These are phyloP conservation scores for Dromas ardeola DNA, from an alignment of 2,113 vertebrate genomes.

Conservation along the genomic window DNA sequence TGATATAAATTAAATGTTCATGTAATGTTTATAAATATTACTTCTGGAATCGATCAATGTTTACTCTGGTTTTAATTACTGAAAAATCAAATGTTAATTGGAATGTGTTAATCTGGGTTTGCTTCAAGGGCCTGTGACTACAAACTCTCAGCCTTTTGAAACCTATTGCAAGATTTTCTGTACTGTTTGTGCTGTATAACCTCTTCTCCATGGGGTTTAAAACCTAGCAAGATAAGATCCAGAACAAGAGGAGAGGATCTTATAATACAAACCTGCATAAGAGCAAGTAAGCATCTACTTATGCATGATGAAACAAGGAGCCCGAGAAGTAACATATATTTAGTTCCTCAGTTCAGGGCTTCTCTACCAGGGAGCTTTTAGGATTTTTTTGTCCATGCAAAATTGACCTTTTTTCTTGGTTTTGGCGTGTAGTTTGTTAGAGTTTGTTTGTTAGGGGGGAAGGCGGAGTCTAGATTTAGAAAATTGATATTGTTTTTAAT, in stretches of 20 bases:
- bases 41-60: not conserved
- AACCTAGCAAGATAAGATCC: not conserved
- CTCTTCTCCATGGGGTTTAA: not conserved
- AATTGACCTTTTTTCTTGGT: not conserved
- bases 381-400: not conserved
- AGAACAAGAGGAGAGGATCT: not conserved
- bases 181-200: not conserved
- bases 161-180: not conserved
- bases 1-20: not conserved
- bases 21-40: not conserved
- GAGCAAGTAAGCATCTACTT: not conserved
- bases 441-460: not conserved
- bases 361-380: not conserved
- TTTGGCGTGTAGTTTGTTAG: not conserved
- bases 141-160: not conserved
- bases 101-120: not conserved
- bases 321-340: not conserved
- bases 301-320: not conserved
- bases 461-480: not conserved
- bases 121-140: not conserved
- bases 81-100: not conserved
- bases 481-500: not conserved
- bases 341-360: not conserved
- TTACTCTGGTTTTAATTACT: not conserved
- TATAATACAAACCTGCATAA: not conserved